Evolutionary conservation across 1,140 invertebrate species (phyloP), one percentile per base, ranked within the genome.

Genomic region (Chymomyza costata): DNA sequence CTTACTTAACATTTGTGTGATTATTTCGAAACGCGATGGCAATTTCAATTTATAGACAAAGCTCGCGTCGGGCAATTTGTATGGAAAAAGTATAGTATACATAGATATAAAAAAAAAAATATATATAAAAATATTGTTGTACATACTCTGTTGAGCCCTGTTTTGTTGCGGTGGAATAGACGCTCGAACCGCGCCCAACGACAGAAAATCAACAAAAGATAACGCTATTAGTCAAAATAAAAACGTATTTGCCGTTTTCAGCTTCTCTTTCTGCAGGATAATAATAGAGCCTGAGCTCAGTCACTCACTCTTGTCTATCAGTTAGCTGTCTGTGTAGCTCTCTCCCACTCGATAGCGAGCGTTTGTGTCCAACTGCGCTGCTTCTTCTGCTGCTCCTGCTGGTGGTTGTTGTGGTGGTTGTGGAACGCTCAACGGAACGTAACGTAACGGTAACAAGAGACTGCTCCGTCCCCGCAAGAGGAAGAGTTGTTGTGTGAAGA

Each of bases 241-340:
- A 71, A 73, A 59, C 67, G 74, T 80, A 73, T 80, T 80, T 80
- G 73, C 73, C 74, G 73, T 80, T 80, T 80, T 80, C 73, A 80
- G 73, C 73, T 80, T 80, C 56, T 80, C 73, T 80, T 34, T 80
- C 73, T 81, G 67, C 73, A 80, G 73, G 73, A 80, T 80, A 80
- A 73, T 47, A 68, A 62, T 56, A 43, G 47, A 49, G 62, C 65
- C 54, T 74, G 67, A 73, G 69, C 60, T 37, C 65, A 59, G 68
- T 63, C 62, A 63, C 52, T 60, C 70, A 76, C 70, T 59, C 61
- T 62, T 47, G 39, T 38, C 52, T 61, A 53, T 61, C 52, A 38
- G 32, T 68, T 68, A 74, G 68, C 69, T 55, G 56, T 69, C 65
- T 58, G 53, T 58, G 53, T 69, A 76, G 62, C 63, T 55, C n/a